Percentiles rank a stretch among this genome's conserved stretches.
Conservation (phyloP, 2,888 invertebrate genomes). For the Brachypterus glaber region DNA sequence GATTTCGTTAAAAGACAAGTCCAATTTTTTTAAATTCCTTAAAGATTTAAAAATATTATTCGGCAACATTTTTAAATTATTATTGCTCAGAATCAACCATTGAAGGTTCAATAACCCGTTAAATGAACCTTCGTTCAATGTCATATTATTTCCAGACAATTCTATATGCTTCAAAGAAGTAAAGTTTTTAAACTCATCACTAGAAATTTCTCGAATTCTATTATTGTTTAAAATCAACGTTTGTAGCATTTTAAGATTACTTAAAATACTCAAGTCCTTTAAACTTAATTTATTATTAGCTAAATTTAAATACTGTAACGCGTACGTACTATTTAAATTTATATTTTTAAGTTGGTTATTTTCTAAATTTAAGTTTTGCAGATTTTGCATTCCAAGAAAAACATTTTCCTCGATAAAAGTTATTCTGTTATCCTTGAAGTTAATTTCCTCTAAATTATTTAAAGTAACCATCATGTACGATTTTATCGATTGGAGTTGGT, state of each 20-base stretch:
- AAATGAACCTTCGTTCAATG: constrained; percentile 22
- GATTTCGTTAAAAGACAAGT: constrained; percentile 31
- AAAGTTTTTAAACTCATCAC: constrained; percentile 18
- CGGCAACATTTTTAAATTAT: constrained; percentile 25
- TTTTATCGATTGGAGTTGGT: constrained; percentile 20
- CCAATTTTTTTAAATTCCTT: constrained; percentile 26
- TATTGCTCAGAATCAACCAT: constrained; percentile 25
- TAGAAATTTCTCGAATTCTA: constrained; percentile 17
- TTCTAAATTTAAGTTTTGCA: constrained; percentile 24
- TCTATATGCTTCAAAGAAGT: constrained; percentile 21
- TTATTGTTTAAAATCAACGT: constrained; percentile 25
- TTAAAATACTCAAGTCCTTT: constrained; percentile 15
- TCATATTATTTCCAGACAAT: constrained; percentile 26
- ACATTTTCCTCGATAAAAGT: constrained; percentile 16
- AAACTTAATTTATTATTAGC: constrained; percentile 23
- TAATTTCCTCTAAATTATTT: constrained; percentile 19
- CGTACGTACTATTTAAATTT: constrained; percentile 20
- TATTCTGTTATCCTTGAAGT: constrained; percentile 20
- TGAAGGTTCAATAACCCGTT: constrained; percentile 20
- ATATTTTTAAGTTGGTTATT: constrained; percentile 22
- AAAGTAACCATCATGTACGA: constrained; percentile 18
- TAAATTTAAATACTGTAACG: constrained; percentile 27
- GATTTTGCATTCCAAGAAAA: constrained; percentile 19
- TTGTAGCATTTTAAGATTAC: constrained; percentile 17
- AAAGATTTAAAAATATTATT: constrained; percentile 23